Percentiles rank a stretch among this genome's conserved stretches.
Conservation (phyloP, 2,888 invertebrate genomes). For the Diarsia brunnea region DNA sequence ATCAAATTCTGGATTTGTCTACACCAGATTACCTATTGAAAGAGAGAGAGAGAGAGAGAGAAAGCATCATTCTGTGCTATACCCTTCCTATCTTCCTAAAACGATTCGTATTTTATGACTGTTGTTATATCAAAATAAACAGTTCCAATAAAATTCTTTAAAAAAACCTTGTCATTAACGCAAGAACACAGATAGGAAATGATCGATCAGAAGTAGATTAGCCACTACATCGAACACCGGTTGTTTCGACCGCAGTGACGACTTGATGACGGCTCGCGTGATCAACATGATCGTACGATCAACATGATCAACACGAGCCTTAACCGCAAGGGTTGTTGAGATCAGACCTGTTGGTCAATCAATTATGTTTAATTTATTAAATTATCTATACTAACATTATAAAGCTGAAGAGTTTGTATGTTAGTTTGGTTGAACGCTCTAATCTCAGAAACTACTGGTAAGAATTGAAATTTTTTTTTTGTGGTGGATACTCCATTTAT, state of each 20-base stretch:
- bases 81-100: neutral
- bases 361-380: constrained; percentile 45
- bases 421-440: too few relatives aligned
- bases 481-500: too few relatives aligned
- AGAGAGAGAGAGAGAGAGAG: neutral
- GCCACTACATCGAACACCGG: constrained; percentile 47
- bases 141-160: constrained; percentile 3
- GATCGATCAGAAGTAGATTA: constrained; percentile 59
- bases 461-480: too few relatives aligned
- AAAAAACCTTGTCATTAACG: constrained; percentile 37
- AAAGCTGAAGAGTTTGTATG: too few relatives aligned
- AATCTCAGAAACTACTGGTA: too few relatives aligned
- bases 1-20: neutral
- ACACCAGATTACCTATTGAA: neutral
- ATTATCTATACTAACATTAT: neutral
- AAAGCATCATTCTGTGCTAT: neutral
- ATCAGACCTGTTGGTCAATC: constrained; percentile 47
- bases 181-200: constrained; percentile 58
- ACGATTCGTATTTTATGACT: neutral
- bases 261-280: constrained; percentile 59
- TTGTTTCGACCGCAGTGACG: constrained; percentile 59
- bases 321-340: constrained; percentile 49
- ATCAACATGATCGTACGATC: constrained; percentile 36
- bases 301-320: constrained; percentile 23
- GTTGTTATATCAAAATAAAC: neutral